These are phyloP conservation scores for Lomographa bimaculata DNA, from an alignment of 2,888 invertebrate genomes.

Conservation along the genomic window DNA sequence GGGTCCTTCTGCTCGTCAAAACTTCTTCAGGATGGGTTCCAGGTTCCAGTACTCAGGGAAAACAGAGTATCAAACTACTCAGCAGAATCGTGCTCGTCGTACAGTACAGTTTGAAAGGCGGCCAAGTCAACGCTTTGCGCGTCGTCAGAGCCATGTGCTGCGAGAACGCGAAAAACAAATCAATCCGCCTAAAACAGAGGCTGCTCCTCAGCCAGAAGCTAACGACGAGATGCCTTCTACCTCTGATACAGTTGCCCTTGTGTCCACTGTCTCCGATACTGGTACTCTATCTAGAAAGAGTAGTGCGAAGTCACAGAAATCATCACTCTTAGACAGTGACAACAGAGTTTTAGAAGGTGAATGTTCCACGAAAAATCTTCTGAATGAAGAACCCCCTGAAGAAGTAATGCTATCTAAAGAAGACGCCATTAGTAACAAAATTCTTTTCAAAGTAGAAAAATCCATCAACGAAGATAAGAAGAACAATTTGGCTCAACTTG, in stretches of 20 bases:
- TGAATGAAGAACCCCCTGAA: conserved; percentile 66
- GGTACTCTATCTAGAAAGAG: conserved; percentile 77
- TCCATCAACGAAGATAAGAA: conserved; percentile 66
- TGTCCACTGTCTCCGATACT: conserved; percentile 33
- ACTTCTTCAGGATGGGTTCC: conserved; percentile 99
- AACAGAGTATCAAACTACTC: conserved; percentile 98
- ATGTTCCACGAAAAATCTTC: conserved; percentile 64
- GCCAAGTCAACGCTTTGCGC: conserved; percentile 97
- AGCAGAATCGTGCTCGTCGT: conserved; percentile 93
- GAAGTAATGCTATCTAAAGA: conserved; percentile 72
- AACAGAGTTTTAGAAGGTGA: conserved; percentile 53
- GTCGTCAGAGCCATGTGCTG: conserved; percentile 94
- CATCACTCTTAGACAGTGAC: conserved; percentile 62
- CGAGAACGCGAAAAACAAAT: conserved; percentile 89
- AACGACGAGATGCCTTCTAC: conserved; percentile 58
- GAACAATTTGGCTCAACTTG: conserved; percentile 68
- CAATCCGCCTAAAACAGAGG: conserved; percentile 55
- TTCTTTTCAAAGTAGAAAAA: conserved; percentile 73
- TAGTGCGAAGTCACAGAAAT: conserved; percentile 83
- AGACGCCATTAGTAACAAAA: conserved; percentile 75
- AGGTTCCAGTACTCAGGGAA: conserved; percentile 97
- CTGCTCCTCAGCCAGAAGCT: conserved; percentile 49
- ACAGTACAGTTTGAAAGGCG: conserved; percentile 98
- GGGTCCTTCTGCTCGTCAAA: conserved; percentile 94
- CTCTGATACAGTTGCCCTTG: conserved; percentile 46